Base-by-base conservation (phyloP, 2,888 invertebrate species). In the Melinaea marsaeus region DNA sequence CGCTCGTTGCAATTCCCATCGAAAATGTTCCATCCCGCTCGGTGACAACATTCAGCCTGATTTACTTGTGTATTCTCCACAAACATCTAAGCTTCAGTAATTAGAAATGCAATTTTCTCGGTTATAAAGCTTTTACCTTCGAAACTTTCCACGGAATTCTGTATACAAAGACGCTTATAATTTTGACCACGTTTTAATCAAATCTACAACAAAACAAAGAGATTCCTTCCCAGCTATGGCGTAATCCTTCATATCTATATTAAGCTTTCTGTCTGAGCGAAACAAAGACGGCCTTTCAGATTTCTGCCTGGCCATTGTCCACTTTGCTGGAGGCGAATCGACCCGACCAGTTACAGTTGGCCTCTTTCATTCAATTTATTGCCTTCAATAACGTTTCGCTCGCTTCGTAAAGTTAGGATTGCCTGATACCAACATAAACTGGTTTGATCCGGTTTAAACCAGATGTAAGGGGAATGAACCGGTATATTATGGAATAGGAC, bases 401-500 rank as follows among this genome's bases (percentile, higher is more conserved):
- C 62, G 69, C 69, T 70, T 32, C 66, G 69, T 70, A 70, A 70
- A 67, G 66, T 69, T 63, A 63, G 66, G 64, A 64, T 64, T 69
- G 58, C 63, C 58, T 64, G 64, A 70, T 70, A 71, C 83, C 84
- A 80, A 71, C 68, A 66, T 75, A 74, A 68, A 68, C 59, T 75
- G 85, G 74, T 58, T 78, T 62, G 62, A 62, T 71, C 60, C 59
- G 59, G 63, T 66, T 68, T 58, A 66, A 69, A 69, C 65, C 62
- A 3, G 68, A 60, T 63, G 63, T 60, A 72, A 63, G 65, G 65
- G 65, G 68, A 69, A 61, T 72, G 69, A 70, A 69, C 70, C 67
- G 75, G 71, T 70, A 66, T 71, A 74, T 68, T 73, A 71, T 71
- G 63, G 69, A 79, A 83, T 85, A 79, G 83, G 78, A 84, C 78